Evolutionary conservation across 2,797 vertebrate species (phyloP).

Genomic region (Aulostomus chinensis): DNA sequence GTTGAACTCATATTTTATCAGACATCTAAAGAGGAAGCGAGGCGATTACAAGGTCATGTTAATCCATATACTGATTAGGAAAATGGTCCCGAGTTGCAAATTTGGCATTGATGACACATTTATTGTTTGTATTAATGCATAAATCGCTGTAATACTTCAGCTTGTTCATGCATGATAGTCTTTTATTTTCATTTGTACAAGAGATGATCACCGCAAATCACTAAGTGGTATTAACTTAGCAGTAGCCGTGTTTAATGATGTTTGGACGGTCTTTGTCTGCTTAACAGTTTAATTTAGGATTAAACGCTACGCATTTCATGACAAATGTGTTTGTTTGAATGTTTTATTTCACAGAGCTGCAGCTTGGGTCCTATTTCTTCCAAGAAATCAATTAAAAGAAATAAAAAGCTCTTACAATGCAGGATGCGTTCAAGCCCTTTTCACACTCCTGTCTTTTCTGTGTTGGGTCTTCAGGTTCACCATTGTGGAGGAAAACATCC

Average conservation of each 20-base stretch:
- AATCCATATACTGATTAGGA: slow-evolving; percentile 23
- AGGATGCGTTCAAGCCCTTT: no score
- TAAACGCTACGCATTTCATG: neutral
- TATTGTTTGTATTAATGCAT: slow-evolving; percentile 23
- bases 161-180: slow-evolving; percentile 22
- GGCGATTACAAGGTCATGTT: slow-evolving; percentile 33
- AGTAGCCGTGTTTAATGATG: slow-evolving; percentile 2
- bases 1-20: slow-evolving; percentile 17
- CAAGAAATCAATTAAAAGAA: no score
- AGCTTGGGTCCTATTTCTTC: no score
- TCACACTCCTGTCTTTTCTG: neutral
- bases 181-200: slow-evolving; percentile 19
- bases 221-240: slow-evolving; percentile 18
- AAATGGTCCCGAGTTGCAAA: slow-evolving; percentile 25
- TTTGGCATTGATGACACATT: slow-evolving; percentile 26
- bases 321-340: no score
- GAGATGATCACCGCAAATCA: neutral
- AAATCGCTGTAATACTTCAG: slow-evolving; percentile 6
- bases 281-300: slow-evolving; percentile 1
- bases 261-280: slow-evolving; percentile 24
- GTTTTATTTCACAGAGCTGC: no score
- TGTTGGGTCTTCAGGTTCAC: neutral
- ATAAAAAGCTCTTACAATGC: no score
- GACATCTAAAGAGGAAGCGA: slow-evolving; percentile 18
- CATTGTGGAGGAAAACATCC: neutral